A percentile compares a stretch with the other conserved stretches of the same genome.
Conservation (phyloP, 2,113 vertebrate genomes). For the Nothocercus julius region DNA sequence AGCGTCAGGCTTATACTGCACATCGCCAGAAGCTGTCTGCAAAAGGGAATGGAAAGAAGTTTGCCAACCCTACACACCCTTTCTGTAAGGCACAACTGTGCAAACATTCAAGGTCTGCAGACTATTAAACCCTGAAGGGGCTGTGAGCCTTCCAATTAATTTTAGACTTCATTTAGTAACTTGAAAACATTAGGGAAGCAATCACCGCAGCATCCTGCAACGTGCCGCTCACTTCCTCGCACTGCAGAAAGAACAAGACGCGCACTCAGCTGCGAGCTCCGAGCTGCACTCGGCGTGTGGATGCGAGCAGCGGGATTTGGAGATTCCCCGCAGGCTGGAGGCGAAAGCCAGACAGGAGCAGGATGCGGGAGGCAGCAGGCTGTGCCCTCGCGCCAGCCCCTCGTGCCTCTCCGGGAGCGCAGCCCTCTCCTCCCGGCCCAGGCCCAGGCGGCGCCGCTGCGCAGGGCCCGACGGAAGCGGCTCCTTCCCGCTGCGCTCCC, state of each 20-base stretch:
- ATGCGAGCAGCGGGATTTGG: background rate
- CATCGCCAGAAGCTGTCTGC: background rate
- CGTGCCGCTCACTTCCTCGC: background rate
- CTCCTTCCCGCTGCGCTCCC: no score
- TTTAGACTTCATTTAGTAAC: constrained; percentile 54
- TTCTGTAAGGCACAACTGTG: constrained; percentile 42
- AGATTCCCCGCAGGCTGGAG: background rate
- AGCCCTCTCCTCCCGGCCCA: no score
- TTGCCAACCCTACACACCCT: constrained; percentile 28
- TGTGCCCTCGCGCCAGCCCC: no score
- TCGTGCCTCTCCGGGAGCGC: no score
- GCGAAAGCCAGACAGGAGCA: background rate
- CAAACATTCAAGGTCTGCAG: constrained; percentile 57
- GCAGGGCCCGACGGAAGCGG: no score
- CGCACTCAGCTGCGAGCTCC: background rate
- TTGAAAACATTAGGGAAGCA: constrained; percentile 35
- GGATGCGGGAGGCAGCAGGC: no score
- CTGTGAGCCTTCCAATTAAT: constrained; percentile 53
- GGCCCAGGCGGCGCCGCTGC: no score
- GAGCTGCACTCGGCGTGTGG: background rate
- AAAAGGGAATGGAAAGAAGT: background rate
- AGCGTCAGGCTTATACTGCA: background rate
- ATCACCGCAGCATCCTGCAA: constrained; percentile 13
- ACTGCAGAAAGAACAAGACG: background rate
- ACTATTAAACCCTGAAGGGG: constrained; percentile 38